Base-by-base conservation (phyloP, 2,113 vertebrate genomes). In the Callospermophilus lateralis region DNA sequence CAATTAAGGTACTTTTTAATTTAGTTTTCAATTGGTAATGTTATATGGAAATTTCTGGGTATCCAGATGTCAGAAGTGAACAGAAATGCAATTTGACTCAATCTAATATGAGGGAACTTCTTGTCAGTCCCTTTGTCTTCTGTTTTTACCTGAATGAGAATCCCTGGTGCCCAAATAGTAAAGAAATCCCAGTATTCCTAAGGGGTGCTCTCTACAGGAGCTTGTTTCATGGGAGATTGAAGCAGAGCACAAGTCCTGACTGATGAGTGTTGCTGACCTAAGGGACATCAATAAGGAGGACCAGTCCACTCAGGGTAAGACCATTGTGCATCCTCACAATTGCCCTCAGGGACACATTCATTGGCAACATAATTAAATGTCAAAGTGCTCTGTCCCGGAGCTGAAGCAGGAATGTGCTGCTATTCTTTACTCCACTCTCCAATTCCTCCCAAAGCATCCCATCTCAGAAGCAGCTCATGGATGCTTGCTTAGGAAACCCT, bases 161-260 rank as follows among this genome's bases (percentile, higher is more conserved):
- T 15, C 20, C 30, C 55, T 10, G 3, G 6, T 20, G 22, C 30
- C 20, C 32, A 42, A 32, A 58, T 2, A 45, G 10, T 16, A 65
- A 73, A 72, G 20, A 26, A n/a, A 26, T 17, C 7, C 28, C 10
- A 26, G 19, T 12, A 12, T 9, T 6, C 12, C 2, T 39, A 0
- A 1, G 28, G 7, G 30, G 26, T 51, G 32, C 28, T 76, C 16
- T 68, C 37, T n/a, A 68, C 1, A 17, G 17, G 1, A 20, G 8
- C 0, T 0, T 12, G 3, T 13, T 10, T 0, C 28, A 16, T 10
- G n/a, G 63, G 20, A n/a, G 11, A 16, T 24, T 0, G 17, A 53
- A 86, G 15, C 12, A 48, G 28, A 86, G 39, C 5, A 53, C 37
- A 9, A 16, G 3, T 1, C 4, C 58, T 72, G 77, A 72, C 74